These are phyloP conservation scores for Saguinus midas DNA, from an alignment of 2,113 vertebrate genomes.

Conservation along the genomic window DNA sequence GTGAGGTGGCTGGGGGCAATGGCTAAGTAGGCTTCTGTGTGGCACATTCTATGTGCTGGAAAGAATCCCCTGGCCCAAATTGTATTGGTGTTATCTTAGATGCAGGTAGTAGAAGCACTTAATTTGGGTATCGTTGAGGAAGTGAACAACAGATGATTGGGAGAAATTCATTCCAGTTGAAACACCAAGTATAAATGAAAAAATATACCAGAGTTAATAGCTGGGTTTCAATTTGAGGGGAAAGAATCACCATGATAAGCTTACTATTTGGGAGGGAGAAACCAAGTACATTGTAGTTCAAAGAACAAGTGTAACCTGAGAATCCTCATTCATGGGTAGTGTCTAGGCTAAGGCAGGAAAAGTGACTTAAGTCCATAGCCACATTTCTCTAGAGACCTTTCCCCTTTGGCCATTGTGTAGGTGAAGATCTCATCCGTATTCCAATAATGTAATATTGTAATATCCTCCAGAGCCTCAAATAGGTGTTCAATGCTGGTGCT, in stretches of 20 bases:
- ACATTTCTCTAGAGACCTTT: not conserved
- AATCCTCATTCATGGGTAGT: not conserved
- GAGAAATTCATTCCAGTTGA: not conserved
- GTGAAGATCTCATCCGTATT: not conserved
- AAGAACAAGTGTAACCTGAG: not conserved
- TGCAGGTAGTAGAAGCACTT: not conserved
- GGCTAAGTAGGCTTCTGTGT: not conserved
- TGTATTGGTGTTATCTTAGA: not conserved
- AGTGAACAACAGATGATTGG: not conserved
- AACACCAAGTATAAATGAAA: not conserved
- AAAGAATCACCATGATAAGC: not conserved
- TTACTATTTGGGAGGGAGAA: not conserved
- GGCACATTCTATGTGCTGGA: not conserved
- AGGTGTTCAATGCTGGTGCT: not conserved
- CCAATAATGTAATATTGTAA: not conserved
- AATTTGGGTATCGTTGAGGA: not conserved
- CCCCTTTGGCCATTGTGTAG: not conserved
- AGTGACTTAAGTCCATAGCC: not conserved
- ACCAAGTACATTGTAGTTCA: not conserved
- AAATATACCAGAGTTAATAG: not conserved
- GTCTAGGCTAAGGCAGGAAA: not conserved
- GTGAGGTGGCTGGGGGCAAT: not conserved
- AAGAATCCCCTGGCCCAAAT: not conserved
- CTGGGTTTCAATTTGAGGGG: not conserved
- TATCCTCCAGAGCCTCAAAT: not conserved